Evolutionary conservation across 1,140 invertebrate species (phyloP), one percentile per base, ranked within the genome.

Genomic region (Leptopilina boulardi): DNA sequence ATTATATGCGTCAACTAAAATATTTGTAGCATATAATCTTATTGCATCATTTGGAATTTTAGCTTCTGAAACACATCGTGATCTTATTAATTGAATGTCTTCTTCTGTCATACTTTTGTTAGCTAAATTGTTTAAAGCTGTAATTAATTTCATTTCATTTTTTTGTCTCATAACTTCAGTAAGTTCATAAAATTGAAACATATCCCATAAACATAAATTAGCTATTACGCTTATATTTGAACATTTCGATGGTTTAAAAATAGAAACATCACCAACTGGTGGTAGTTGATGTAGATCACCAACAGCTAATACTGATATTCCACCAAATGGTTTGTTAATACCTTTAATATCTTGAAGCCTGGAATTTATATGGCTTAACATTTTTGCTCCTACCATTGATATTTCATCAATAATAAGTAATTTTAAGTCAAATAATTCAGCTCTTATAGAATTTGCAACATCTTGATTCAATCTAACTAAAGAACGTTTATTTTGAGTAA

Each of bases 321-420:
- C 79, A 44, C 83, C 83, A 80, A 86, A 87, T 59, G 54, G 42
- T 75, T 81, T 66, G 59, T 83, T 77, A 21, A 54, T 79, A 19
- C 82, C 82, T 41, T 84, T 86, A 44, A 91, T 87, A 84, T 90
- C 84, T 73, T 79, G 59, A 26, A 90, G 74, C 59, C 87, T 56
- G 11, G 47, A 70, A 76, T 88, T 80, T n/a, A 90, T 76, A 21
- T 82, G 51, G 21, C 66, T 11, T 23, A 89, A 78, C 41, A 83
- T 80, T 59, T 47, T 79, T 23, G 75, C 26, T 34, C 86, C 85
- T n/a, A 89, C 83, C 88, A 89, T 89, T 19, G 84, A 86, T 38
- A 90, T 84, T 84, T 90, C 88, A 80, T 90, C 89, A 72, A 90
- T 88, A 26, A 90, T 89, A 23, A 90, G 42, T 26, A 89, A 34